Conservation (phyloP, 2,113 vertebrate species). For the Chionodraco myersi region DNA sequence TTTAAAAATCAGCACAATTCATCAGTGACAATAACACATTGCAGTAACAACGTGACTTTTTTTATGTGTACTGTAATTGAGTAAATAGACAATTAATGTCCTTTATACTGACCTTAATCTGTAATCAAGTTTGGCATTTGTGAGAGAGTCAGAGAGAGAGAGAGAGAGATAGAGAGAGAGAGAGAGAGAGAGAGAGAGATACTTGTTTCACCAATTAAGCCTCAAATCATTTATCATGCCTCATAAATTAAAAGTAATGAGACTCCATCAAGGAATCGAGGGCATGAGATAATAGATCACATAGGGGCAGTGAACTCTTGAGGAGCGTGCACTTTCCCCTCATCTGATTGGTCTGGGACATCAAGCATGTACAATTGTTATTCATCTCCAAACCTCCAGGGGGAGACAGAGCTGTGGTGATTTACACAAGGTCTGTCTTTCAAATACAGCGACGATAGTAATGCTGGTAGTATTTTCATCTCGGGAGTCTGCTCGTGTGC, state of each 20-base stretch:
- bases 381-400: background rate
- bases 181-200: background rate
- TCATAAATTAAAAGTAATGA: slow-evolving; percentile 42
- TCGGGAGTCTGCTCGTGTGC: too few species aligned
- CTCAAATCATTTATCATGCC: slow-evolving; percentile 41
- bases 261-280: slow-evolving; percentile 22
- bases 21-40: slow-evolving; percentile 9
- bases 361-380: background rate
- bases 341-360: background rate
- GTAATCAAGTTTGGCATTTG: background rate
- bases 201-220: slow-evolving; percentile 46
- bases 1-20: slow-evolving; percentile 16
- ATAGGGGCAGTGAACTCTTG: background rate
- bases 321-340: background rate
- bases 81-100: slow-evolving; percentile 31
- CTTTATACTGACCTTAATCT: slow-evolving; percentile 49
- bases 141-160: background rate
- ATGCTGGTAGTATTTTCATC: too few species aligned
- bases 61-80: slow-evolving; percentile 30
- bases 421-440: background rate
- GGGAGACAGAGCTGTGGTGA: slow-evolving; percentile 8
- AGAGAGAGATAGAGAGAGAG: background rate
- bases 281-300: slow-evolving; percentile 34
- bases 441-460: background rate
- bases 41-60: slow-evolving; percentile 32